These are phyloP conservation scores for Drosophila albomicans DNA, from an alignment of 1,140 invertebrate genomes.

Conservation along the genomic window DNA sequence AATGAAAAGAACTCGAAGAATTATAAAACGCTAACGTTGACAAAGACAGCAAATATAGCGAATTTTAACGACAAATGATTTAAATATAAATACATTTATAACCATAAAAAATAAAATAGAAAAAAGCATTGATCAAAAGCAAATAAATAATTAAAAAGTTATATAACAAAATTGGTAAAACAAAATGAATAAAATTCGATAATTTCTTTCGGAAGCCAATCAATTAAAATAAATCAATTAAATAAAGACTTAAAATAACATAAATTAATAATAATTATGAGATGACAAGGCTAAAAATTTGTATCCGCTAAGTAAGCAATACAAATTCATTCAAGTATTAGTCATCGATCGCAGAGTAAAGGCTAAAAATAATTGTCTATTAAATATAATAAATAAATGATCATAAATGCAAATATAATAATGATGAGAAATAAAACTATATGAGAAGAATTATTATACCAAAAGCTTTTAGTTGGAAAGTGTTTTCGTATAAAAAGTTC, in stretches of 20 bases:
- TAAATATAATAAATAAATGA: not conserved
- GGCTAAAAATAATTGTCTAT: not conserved
- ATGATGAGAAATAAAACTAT: no score
- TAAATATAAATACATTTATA: no score
- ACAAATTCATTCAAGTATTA: conserved; percentile 5
- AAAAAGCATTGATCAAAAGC: not conserved
- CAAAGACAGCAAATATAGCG: not conserved
- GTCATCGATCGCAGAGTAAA: not conserved
- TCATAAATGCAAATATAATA: not conserved
- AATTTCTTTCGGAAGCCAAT: not conserved
- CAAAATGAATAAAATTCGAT: not conserved
- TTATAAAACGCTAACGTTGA: not conserved
- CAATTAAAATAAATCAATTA: conserved; percentile 5
- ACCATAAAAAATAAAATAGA: no score
- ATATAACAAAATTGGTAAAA: not conserved
- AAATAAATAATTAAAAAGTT: not conserved
- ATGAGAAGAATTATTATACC: not conserved
- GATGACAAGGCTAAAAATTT: conserved; percentile 3
- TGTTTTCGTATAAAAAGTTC: conserved; percentile 26
- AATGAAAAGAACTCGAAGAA: not conserved
- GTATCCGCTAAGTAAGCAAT: conserved; percentile 12
- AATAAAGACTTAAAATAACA: conserved; percentile 3
- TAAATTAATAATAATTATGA: conserved; percentile 24
- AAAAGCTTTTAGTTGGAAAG: conserved; percentile 4
- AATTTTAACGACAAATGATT: not conserved